A percentile compares a stretch with the other conserved stretches of the same genome.
These are phyloP conservation scores for Melanotaenia maccullochi DNA, from an alignment of 2,797 vertebrate genomes.

Conservation along the genomic window DNA sequence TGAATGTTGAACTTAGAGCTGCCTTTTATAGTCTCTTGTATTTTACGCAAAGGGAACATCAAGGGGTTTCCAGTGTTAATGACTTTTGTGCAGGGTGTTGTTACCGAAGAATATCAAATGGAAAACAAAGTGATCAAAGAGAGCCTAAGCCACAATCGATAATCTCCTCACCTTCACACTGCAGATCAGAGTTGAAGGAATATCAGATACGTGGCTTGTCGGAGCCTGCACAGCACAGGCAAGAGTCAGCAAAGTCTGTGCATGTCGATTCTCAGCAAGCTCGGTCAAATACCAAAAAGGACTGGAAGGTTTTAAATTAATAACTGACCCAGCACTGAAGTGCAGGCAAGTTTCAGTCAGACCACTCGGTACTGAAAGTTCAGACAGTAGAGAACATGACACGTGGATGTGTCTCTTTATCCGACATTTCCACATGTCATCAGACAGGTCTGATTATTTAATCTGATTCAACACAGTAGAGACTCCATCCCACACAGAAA, in stretches of 20 bases:
- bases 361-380: conserved; percentile 48
- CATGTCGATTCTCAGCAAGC: conserved; percentile 35
- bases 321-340: conserved; percentile 57
- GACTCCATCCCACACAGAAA: conserved; percentile 6
- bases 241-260: conserved; percentile 44
- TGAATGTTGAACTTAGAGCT: conserved; percentile 33
- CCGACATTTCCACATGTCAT: conserved; percentile 56
- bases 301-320: conserved; percentile 61
- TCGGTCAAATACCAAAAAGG: conserved; percentile 44
- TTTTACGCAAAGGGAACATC: conserved; percentile 8
- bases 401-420: conserved; percentile 47
- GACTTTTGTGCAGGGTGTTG: conserved; percentile 36
- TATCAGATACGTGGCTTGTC: conserved; percentile 25
- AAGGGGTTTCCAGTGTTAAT: conserved; percentile 38
- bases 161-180: conserved; percentile 30
- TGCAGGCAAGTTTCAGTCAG: conserved; percentile 49
- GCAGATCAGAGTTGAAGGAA: conserved; percentile 19
- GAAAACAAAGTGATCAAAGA: conserved; percentile 51
- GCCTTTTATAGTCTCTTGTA: conserved; percentile 26
- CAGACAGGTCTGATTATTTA: conserved; percentile 63
- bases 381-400: conserved; percentile 53
- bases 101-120: conserved; percentile 49
- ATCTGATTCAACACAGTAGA: conserved; percentile 44
- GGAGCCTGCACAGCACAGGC: conserved; percentile 41
- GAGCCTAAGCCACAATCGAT: conserved; percentile 24